Conservation (phyloP, 2,113 vertebrate species). For the Cryptotis parvus region DNA sequence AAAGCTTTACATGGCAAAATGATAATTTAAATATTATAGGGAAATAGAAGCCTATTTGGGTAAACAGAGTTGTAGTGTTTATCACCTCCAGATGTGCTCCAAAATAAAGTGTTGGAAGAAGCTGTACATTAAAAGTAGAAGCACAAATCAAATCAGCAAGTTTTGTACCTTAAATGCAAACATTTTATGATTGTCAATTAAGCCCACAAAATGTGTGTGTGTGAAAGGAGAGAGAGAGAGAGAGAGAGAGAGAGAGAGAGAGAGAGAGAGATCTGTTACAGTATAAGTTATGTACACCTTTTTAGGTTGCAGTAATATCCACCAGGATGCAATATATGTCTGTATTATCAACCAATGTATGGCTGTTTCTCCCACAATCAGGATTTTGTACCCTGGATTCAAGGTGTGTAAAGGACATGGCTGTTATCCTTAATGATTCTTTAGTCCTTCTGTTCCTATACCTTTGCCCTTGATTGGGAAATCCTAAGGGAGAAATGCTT, state of each 20-base stretch:
- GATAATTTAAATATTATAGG: too few species aligned
- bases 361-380: not conserved
- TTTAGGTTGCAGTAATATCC: not conserved
- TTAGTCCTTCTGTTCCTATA: not conserved
- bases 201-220: too few species aligned
- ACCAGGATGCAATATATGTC: not conserved
- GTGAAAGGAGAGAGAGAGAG: too few species aligned
- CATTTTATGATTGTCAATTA: not conserved
- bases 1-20: too few species aligned
- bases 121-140: too few species aligned
- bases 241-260: too few species aligned
- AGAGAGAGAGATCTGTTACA: too few species aligned
- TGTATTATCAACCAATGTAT: not conserved
- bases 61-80: too few species aligned
- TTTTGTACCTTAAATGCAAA: not conserved
- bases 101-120: too few species aligned
- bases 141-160: not conserved
- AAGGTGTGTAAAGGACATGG: not conserved
- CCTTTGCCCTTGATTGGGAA: not conserved
- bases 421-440: not conserved
- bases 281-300: not conserved
- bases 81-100: too few species aligned
- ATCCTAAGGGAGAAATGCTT: not conserved
- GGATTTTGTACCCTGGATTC: not conserved
- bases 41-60: too few species aligned